A percentile compares a stretch with the other conserved stretches of the same genome.
These are phyloP conservation scores for Lophura nycthemera DNA, from an alignment of 2,113 vertebrate species.

Conservation along the genomic window DNA sequence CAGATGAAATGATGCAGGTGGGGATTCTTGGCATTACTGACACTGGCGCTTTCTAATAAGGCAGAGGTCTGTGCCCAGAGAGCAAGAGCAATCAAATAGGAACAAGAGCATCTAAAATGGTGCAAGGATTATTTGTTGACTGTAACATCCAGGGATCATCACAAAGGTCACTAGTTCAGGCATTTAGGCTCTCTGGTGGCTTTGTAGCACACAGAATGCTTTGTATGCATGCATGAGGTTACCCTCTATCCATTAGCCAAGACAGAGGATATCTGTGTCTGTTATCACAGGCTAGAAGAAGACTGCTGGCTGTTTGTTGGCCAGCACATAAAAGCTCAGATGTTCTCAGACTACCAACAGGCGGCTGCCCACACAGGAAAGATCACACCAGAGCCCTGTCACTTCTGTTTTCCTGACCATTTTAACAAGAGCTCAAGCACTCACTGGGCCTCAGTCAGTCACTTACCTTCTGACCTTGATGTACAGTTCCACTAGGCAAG, in stretches of 20 bases:
- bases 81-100: neutral
- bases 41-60: neutral
- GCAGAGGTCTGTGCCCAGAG: neutral
- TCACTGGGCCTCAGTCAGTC: neutral
- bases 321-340: neutral
- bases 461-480: neutral
- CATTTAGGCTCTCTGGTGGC: neutral
- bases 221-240: neutral
- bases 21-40: neutral
- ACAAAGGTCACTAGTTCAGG: neutral
- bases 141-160: neutral
- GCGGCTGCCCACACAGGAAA: neutral
- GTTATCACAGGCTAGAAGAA: neutral
- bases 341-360: neutral
- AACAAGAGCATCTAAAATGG: neutral
- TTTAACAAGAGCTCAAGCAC: neutral
- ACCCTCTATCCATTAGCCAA: neutral
- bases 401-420: neutral
- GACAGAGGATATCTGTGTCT: neutral
- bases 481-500: rapidly evolving
- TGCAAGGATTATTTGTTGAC: neutral
- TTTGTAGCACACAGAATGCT: neutral
- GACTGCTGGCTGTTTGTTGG: neutral
- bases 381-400: neutral
- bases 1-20: neutral